Evolutionary conservation across 53 echinoderm and acorn worm species (phyloP), one percentile per base, ranked within the genome.

Genomic region (Henricia sp.): DNA sequence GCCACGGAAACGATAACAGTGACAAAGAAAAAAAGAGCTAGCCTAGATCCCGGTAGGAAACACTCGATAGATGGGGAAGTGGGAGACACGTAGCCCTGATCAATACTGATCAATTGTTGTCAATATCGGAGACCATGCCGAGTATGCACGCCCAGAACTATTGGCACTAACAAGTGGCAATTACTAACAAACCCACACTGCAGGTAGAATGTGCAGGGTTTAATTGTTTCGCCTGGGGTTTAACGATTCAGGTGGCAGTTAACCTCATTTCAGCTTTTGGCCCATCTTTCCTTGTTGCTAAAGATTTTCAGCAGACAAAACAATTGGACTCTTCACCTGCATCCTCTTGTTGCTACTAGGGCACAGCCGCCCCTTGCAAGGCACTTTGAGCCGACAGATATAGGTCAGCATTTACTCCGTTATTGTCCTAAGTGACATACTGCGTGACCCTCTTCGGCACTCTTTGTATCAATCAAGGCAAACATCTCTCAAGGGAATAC

Each of bases 181-280:
- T 76, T 76, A 76, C 76, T 40, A 58, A 76, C 76, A 76, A 76
- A 67, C 57, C 58, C 37, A 41, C 41, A 38, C 58, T 40, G 76
- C 76, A 76, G 41, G 76, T 76, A 58, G 38, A n/a, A 67, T 6
- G 39, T 67, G 28, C 23, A n/a, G 27, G 67, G 42, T 27, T 38
- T 76, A 76, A 76, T 76, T 76, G 76, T 76, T 76, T 76, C 32
- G 76, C 76, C 76, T 76, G 42, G 59, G 76, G 76, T 76, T 76
- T 76, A 59, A 39, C 76, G 59, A 76, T 76, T 76, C 76, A 76
- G 76, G 76, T 76, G 76, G 76, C 76, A 56, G 76, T 76, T 76
- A 76, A 76, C 76, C 76, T 76, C 76, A 59, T 76, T 76, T 76
- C 29, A 38, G 54, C 25, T 40, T 58, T 58, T 58, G 39, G 57